Evolutionary conservation across 1,140 invertebrate species (phyloP), one percentile per base, ranked within the genome.

Genomic region (Cydia amplana): DNA sequence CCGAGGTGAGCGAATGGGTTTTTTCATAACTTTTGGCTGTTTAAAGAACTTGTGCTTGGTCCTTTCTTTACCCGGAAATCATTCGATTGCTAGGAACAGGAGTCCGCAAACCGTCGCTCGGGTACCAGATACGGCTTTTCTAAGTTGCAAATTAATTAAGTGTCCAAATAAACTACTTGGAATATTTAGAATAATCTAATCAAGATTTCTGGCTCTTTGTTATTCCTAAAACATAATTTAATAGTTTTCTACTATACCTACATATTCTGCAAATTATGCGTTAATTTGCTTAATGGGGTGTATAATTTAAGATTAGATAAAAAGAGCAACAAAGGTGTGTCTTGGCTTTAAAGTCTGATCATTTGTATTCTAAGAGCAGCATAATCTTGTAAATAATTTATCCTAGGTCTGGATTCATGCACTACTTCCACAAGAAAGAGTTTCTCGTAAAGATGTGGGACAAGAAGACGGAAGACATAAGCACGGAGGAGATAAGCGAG

Each of bases 391-490:
- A 64, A 14, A 25, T 25, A 64, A 64, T 25, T 64, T 63, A 75
- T 67, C 96, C 95, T 72, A 94, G 98, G 84, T 95, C 96, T 74
- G 98, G 98, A 25, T 99, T 99, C 85, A 97, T 99, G 85, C 96
- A 99, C 86, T 94, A 95, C 84, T 99, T 99, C 86, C 93, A 96
- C 79, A 94, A 95, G 72, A 94, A 94, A 79, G 98, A 99, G 93
- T 94, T 99, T 80, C 75, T 99, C 16, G 96, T 98, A 0, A 97
- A 95, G 83, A 96, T 95, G 87, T 99, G 98, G 98, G 95, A 99
- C 85, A 90, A 93, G 75, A 87, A 95, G 32, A 87, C 91, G 12
- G 97, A 98, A 93, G 94, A 95, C 79, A 93, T 95, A n/a, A 95
- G 93, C 83, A 90, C 82, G 77, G 94, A 94, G 83, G 93, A 93